These are phyloP conservation scores for Drosophila asahinai DNA, from an alignment of 1,140 invertebrate species.

Conservation along the genomic window DNA sequence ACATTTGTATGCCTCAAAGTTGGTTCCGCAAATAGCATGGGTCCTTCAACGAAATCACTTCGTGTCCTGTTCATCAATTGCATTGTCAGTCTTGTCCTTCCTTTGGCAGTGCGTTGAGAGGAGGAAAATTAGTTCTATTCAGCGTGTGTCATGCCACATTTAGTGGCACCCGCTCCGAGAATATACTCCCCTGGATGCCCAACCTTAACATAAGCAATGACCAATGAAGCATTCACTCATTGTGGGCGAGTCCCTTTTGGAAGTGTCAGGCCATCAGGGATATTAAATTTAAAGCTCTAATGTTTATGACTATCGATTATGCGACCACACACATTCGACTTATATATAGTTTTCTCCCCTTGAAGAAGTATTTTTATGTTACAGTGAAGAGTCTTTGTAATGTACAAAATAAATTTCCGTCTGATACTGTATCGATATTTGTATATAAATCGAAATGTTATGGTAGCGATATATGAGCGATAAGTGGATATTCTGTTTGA, in stretches of 20 bases:
- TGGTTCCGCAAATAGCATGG: conserved; percentile 3
- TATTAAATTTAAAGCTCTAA: conserved; percentile 59
- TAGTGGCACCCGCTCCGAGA: not conserved
- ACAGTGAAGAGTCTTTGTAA: not conserved
- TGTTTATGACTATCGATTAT: conserved; percentile 61
- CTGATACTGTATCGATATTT: no score
- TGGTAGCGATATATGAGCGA: no score
- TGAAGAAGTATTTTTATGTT: conserved; percentile 41
- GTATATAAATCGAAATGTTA: no score
- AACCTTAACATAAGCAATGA: not conserved
- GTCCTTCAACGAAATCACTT: conserved; percentile 8
- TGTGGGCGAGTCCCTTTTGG: conserved; percentile 4
- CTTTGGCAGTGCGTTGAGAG: not conserved
- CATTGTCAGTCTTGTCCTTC: conserved; percentile 1
- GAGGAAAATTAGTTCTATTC: conserved; percentile 12
- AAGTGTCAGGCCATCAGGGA: conserved; percentile 36
- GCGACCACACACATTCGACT: not conserved
- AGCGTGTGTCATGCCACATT: conserved; percentile 43
- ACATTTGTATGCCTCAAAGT: conserved; percentile 5
- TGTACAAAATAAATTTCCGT: no score
- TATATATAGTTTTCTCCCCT: conserved; percentile 25
- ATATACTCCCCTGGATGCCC: not conserved
- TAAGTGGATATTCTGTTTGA: no score
- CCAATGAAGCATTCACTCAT: conserved; percentile 14
- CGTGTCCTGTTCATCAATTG: conserved; percentile 10